Base-by-base conservation (phyloP, 2,797 vertebrate genomes). In the Crax fasciolata region DNA sequence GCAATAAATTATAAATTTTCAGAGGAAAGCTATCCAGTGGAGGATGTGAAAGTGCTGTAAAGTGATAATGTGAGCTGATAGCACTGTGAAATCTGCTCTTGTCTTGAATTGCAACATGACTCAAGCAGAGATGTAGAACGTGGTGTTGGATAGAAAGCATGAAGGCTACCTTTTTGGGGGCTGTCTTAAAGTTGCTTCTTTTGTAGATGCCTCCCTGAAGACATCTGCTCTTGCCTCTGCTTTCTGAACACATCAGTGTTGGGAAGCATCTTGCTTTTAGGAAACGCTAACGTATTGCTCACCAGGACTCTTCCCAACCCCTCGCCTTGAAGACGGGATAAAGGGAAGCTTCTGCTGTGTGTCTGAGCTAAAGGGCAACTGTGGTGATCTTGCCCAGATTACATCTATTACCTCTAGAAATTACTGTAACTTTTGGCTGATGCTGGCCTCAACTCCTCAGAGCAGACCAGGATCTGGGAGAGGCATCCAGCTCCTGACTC, bases 351-450 rank as follows among this genome's bases (percentile, higher is more conserved):
- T 7, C 8, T 80, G 49, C 63, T 76, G 11, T 12, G 1, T 16
- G 51, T n/a, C n/a, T 49, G 0, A 57, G 27, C 18, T 52, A 21
- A 20, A 7, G 41, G 32, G 19, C 17, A 86, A 14, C 13, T 20
- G 54, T 32, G 19, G 28, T 61, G 39, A 30, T 39, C 30, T 68
- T 73, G 44, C 61, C 17, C 13, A 23, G 21, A 24, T 0, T 0
- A 2, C 15, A 32, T 28, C 14, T 41, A 18, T n/a, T 1, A 6
- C 38, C 6, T 67, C 55, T 30, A 46, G 35, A 75, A 82, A 57
- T 17, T 63, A 41, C 57, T 52, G 35, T n/a, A 62, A 28, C 35
- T 63, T 76, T 28, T 51, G 62, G 8, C 24, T 44, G 27, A 13
- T 18, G 19, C 14, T 82, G 43, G 52, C 11, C 19, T 28, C 12